Percentiles rank a stretch among this genome's conserved stretches.
Evolutionary conservation across 1,140 invertebrate genomes (phyloP).

Genomic region (Drosophila pallidifrons): DNA sequence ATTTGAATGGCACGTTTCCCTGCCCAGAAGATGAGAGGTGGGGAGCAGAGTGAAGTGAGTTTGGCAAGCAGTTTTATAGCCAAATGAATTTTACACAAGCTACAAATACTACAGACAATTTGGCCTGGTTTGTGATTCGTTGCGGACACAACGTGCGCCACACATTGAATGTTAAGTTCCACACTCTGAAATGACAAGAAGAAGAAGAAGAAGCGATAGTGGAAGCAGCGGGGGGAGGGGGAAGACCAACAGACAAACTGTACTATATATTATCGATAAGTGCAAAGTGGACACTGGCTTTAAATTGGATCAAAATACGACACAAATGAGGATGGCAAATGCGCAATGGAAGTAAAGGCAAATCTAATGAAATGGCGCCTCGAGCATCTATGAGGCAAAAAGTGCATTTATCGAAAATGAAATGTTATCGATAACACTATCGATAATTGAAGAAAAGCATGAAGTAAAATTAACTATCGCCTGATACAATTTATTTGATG

Average conservation of each 20-base stretch:
- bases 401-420: neutral
- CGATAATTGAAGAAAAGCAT: too few relatives aligned
- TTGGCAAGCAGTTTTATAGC: constrained; percentile 64
- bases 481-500: too few relatives aligned
- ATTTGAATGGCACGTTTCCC: constrained; percentile 64
- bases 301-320: neutral
- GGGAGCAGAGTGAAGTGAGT: neutral
- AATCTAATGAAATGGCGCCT: too few relatives aligned
- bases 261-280: constrained; percentile 14
- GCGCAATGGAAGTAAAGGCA: neutral
- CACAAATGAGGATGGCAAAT: neutral
- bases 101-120: constrained; percentile 55
- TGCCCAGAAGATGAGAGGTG: neutral
- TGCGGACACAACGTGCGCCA: constrained; percentile 17
- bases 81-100: constrained; percentile 78
- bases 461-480: too few relatives aligned
- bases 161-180: constrained; percentile 17
- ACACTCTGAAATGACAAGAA: neutral
- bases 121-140: constrained; percentile 75
- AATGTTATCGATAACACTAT: constrained; percentile 4
- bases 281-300: neutral
- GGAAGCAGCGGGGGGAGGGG: neutral
- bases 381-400: too few relatives aligned
- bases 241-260: neutral
- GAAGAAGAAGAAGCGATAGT: neutral